Evolutionary conservation across 2,888 invertebrate genomes (phyloP).

Genomic region (Hyalella azteca): DNA sequence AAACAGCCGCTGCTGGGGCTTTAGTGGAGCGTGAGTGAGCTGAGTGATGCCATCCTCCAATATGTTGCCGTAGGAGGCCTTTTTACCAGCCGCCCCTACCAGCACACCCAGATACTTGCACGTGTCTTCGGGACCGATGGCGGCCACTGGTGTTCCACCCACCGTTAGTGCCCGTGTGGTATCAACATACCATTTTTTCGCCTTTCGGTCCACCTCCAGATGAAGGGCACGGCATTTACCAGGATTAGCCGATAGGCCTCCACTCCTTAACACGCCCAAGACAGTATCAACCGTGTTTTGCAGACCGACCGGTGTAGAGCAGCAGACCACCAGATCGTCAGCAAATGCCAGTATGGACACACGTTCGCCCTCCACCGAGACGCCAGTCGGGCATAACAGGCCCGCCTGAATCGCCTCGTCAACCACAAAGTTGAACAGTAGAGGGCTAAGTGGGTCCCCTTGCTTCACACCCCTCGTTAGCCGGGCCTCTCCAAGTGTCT

Average conservation of each 20-base stretch:
- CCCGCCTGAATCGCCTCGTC: not conserved
- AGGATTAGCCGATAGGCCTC: constrained; percentile 16
- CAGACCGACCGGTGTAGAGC: not conserved
- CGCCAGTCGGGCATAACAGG: not conserved
- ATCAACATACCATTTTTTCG: not conserved
- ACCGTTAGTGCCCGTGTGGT: not conserved
- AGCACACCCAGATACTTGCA: not conserved
- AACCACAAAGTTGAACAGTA: constrained; percentile 20
- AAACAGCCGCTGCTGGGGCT: constrained; percentile 7
- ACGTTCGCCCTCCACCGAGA: not conserved
- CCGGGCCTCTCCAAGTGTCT: no score
- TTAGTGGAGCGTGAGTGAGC: not conserved
- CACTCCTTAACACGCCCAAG: not conserved
- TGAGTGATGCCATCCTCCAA: not conserved
- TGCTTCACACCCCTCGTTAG: constrained; percentile 13
- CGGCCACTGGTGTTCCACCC: not conserved
- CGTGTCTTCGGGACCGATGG: not conserved
- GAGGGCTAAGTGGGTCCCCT: not conserved
- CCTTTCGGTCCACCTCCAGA: not conserved
- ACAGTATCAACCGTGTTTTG: not conserved
- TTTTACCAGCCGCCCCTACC: not conserved
- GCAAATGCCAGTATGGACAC: not conserved
- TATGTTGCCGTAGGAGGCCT: not conserved
- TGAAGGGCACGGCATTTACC: not conserved
- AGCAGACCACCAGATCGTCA: constrained; percentile 11